Conservation (phyloP, 2,888 invertebrate genomes). For the Oscheius onirici region DNA sequence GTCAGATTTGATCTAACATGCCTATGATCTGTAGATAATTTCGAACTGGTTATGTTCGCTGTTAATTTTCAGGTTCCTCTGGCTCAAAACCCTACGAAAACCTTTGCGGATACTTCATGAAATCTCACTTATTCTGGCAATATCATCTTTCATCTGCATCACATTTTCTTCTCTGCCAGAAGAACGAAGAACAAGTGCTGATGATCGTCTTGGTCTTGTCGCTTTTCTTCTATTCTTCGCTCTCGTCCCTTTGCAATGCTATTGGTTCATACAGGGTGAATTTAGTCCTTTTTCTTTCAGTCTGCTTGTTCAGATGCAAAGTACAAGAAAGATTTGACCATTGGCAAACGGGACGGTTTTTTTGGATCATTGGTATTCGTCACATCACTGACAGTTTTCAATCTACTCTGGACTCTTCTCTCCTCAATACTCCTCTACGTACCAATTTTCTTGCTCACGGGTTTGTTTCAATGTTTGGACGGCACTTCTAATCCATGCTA, state of each 20-base stretch:
- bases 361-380: slow-evolving; percentile 1
- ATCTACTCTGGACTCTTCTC: neutral
- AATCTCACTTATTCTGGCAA: slow-evolving; percentile 50
- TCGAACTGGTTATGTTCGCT: too few relatives aligned
- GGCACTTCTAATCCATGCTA: too few relatives aligned
- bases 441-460: slow-evolving; percentile 7
- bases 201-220: slow-evolving; percentile 82
- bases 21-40: too few relatives aligned
- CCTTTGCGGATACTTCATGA: neutral
- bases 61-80: neutral
- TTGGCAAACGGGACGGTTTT: neutral
- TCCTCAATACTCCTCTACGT: slow-evolving; percentile 18
- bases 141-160: slow-evolving; percentile 83
- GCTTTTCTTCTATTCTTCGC: slow-evolving; percentile 85
- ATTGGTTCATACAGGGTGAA: neutral
- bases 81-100: neutral
- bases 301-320: neutral
- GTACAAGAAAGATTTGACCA: neutral
- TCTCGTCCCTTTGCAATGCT: slow-evolving; percentile 76
- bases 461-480: neutral
- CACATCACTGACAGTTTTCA: neutral
- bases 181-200: slow-evolving; percentile 57
- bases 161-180: slow-evolving; percentile 29
- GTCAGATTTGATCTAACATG: too few relatives aligned
- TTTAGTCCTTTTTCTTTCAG: neutral